Percentiles rank a stretch among this genome's conserved stretches.
phyloP scores from a whole-genome alignment of 1,140 invertebrate genomes.

The Druon quercuslanigerum region DNA sequence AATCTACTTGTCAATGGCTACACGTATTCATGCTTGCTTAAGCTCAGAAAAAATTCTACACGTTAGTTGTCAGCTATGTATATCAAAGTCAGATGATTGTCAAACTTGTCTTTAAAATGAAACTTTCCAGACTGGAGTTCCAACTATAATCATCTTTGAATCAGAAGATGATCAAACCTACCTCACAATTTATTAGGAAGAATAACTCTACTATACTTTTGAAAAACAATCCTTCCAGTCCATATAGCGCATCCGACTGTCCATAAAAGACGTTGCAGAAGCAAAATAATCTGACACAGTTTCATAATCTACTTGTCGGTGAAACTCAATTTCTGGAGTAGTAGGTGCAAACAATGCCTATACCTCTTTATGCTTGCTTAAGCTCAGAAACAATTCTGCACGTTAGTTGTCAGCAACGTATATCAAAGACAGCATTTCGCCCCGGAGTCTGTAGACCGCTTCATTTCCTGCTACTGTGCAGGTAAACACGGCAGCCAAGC shows the following conservation, averaged over 20 bases:
- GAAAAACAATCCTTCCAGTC: too few relatives aligned
- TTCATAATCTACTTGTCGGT: conserved; percentile 13
- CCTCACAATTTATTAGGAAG: too few relatives aligned
- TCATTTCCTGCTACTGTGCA: conserved; percentile 29
- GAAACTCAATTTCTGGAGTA: conserved; percentile 48
- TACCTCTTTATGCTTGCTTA: conserved; percentile 23
- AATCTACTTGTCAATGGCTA: too few relatives aligned
- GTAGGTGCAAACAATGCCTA: conserved; percentile 47
- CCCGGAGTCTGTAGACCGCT: conserved; percentile 16
- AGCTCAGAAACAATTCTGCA: conserved; percentile 26
- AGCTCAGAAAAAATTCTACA: conserved; percentile 19
- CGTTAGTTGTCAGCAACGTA: conserved; percentile 19
- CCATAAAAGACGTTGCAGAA: background rate
- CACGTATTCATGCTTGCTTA: conserved; percentile 18
- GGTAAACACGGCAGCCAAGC: conserved; percentile 19
- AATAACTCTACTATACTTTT: too few relatives aligned
- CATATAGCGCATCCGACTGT: background rate
- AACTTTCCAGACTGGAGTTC: background rate
- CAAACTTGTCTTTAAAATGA: too few relatives aligned
- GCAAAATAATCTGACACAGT: background rate
- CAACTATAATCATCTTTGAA: background rate
- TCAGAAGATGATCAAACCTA: background rate
- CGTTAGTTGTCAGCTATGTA: conserved; percentile 3
- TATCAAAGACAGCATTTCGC: background rate
- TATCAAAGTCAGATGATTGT: too few relatives aligned